Evolutionary conservation across 2,113 vertebrate genomes (phyloP), one percentile per base, ranked within the genome.

Genomic region (Burhinus bistriatus): DNA sequence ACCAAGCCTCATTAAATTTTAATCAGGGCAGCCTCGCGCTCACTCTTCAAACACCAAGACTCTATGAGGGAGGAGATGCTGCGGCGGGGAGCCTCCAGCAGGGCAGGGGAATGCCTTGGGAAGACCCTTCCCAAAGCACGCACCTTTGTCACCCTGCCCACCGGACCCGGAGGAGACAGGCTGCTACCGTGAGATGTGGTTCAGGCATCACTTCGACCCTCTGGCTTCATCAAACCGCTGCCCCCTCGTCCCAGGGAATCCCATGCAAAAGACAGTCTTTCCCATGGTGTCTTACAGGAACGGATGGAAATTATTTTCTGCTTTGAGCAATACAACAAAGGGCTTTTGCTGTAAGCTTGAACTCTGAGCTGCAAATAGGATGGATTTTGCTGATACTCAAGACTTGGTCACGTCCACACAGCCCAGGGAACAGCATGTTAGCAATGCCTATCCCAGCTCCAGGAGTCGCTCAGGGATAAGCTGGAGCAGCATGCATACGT

Each of bases 1-100:
- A 93, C 65, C 82, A 89, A 90, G 91, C 68, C 71, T 91, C 93
- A 90, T 97, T 95, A 97, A 78, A 95, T 89, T 94, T 93, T 95
- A 90, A 96, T 95, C 91, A 94, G 92, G 92, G 89, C 55, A 62
- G 88, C 54, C 64, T 90, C 17, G 1, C 1, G 1, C 76, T 94
- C 71, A 15, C 62, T 92, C 44, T 87, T 89, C 77, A n/a, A 94
- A 94, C 15, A 49, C 64, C 27, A 10, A 40, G 86, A 62, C 11
- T 4, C 30, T 61, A 57, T 0, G 2, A 89, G 57, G 44, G 64
- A 77, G 79, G 65, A 68, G 91, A 72, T 16, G 69, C 40, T 54
- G 62, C 0, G 0, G 52, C 14, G 3, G 0, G 18, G 40, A 82
- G 34, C n/a, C 62, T 66, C 51, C 2, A 10, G 2, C 0, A 5